phyloP scores from a whole-genome alignment of 2,113 vertebrate species.

The Lepisosteus oculatus region DNA sequence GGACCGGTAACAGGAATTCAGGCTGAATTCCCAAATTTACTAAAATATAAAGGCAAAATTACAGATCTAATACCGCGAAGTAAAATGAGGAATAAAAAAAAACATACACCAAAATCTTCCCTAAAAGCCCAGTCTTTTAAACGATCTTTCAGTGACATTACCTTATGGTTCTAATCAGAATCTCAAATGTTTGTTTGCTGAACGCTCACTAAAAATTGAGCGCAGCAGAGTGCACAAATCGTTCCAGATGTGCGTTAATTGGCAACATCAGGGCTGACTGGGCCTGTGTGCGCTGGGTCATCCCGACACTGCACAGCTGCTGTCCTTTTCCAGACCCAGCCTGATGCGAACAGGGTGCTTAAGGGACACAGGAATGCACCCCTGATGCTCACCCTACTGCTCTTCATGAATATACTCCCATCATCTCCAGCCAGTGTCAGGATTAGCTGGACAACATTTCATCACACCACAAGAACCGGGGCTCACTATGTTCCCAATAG shows the following conservation, averaged over 20 bases:
- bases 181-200: conserved; percentile 49
- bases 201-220: conserved; percentile 48
- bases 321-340: not conserved
- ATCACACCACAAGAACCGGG: too few relatives aligned
- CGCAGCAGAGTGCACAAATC: conserved; percentile 43
- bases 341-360: not conserved
- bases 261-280: conserved; percentile 39
- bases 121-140: conserved; percentile 41
- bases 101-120: conserved; percentile 16
- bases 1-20: conserved; percentile 8
- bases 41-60: too few relatives aligned
- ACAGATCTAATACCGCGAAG: too few relatives aligned
- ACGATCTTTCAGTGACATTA: conserved; percentile 37
- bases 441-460: too few relatives aligned
- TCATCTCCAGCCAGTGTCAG: too few relatives aligned
- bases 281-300: conserved; percentile 25
- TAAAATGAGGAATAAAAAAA: not conserved
- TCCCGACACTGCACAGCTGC: not conserved
- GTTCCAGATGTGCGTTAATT: conserved; percentile 58
- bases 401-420: too few relatives aligned
- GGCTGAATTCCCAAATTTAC: conserved; percentile 10
- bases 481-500: too few relatives aligned
- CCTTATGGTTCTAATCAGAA: conserved; percentile 58
- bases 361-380: not conserved
- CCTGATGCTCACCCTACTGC: not conserved